These are phyloP conservation scores for Alligator mississippiensis DNA, from an alignment of 2,113 vertebrate genomes.

Conservation along the genomic window DNA sequence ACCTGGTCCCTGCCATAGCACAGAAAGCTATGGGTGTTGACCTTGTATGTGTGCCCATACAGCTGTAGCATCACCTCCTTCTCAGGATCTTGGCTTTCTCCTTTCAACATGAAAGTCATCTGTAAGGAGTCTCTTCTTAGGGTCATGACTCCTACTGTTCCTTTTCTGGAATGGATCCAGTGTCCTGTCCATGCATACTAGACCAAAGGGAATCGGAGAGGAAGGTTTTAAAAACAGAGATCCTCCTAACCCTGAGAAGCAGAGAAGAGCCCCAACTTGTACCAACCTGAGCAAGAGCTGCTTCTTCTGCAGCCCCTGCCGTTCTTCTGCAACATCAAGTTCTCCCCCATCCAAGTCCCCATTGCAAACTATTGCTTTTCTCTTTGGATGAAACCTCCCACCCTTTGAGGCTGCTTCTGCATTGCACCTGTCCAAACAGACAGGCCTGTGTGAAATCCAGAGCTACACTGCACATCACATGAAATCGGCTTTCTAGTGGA, in stretches of 20 bases:
- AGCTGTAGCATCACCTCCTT: constrained; percentile 77
- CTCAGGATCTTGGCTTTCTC: constrained; percentile 67
- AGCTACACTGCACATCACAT: neutral
- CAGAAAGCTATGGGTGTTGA: constrained; percentile 91
- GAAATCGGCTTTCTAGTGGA: neutral
- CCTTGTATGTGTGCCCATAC: constrained; percentile 81
- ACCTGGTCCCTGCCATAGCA: constrained; percentile 88
- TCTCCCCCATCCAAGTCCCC: neutral
- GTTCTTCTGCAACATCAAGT: neutral
- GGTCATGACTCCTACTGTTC: constrained; percentile 87
- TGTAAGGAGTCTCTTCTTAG: constrained; percentile 89
- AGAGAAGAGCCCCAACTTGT: neutral
- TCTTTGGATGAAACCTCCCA: neutral
- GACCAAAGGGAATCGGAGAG: neutral
- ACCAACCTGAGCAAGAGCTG: neutral
- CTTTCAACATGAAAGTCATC: constrained; percentile 84
- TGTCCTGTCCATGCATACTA: constrained; percentile 85
- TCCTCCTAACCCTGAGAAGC: neutral
- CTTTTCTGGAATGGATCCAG: constrained; percentile 80
- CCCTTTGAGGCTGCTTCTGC: neutral
- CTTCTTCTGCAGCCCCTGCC: neutral
- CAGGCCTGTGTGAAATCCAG: neutral
- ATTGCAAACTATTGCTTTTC: neutral
- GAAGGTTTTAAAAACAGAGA: neutral
- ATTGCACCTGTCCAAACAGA: neutral